Evolutionary conservation across 2,888 invertebrate species (phyloP).

Genomic region (Trachelus tabidus): DNA sequence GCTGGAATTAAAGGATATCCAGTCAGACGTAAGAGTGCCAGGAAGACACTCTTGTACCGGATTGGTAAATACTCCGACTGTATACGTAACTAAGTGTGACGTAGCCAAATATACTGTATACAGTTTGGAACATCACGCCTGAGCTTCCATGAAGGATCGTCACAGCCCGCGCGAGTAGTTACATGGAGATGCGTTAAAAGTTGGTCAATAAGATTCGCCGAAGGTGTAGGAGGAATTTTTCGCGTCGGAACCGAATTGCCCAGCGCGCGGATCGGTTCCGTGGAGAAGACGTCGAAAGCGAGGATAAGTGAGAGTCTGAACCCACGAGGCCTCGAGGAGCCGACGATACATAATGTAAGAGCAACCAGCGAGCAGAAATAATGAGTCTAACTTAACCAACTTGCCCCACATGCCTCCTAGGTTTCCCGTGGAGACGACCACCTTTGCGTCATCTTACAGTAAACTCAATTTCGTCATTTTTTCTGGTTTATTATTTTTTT

Average conservation of each 20-base stretch:
- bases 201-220: background rate
- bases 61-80: background rate
- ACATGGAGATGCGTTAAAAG: background rate
- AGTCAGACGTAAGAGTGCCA: background rate
- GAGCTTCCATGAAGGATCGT: background rate
- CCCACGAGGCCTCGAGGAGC: background rate
- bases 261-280: constrained; percentile 42
- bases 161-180: background rate
- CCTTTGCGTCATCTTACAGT: background rate
- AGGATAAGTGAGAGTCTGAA: constrained; percentile 53
- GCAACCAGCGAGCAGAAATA: constrained; percentile 57
- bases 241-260: background rate
- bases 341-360: constrained; percentile 55
- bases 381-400: constrained; percentile 38
- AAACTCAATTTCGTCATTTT: background rate
- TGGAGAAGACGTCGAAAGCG: constrained; percentile 49
- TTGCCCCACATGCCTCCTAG: background rate
- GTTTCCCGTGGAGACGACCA: background rate
- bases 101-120: background rate
- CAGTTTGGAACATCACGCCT: too few relatives aligned
- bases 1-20: background rate
- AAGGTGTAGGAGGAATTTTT: background rate
- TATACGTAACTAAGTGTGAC: background rate
- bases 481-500: background rate
- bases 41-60: background rate